Percentiles rank a stretch among this genome's conserved stretches.
phyloP scores from a whole-genome alignment of 2,888 invertebrate species.

The Apomyelois bistriatella region DNA sequence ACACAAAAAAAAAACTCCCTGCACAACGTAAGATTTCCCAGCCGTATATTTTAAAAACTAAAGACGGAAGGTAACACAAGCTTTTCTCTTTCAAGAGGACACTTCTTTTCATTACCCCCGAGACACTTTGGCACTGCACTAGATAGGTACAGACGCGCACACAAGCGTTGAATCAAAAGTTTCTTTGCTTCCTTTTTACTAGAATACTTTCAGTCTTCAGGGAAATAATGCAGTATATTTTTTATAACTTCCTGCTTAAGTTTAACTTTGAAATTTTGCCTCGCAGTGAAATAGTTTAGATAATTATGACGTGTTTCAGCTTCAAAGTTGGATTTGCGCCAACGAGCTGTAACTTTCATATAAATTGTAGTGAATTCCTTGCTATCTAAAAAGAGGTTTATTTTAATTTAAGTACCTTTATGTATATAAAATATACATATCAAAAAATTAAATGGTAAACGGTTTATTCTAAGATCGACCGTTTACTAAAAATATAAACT shows the following conservation, averaged over 20 bases:
- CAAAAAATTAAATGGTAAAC: too few relatives aligned
- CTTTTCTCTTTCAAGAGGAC: conserved; percentile 41
- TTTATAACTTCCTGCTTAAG: conserved; percentile 4
- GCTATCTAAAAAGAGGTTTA: background rate
- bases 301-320: background rate
- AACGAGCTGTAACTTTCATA: background rate
- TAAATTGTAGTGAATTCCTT: background rate
- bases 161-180: conserved; percentile 38
- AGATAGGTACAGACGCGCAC: conserved; percentile 41
- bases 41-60: conserved; percentile 42
- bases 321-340: conserved; percentile 1
- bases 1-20: background rate
- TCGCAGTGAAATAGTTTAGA: background rate
- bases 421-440: too few relatives aligned
- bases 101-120: conserved; percentile 55
- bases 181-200: conserved; percentile 20
- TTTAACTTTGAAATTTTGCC: background rate
- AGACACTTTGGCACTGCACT: conserved; percentile 39
- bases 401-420: background rate
- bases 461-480: too few relatives aligned
- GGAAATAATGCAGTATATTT: conserved; percentile 8
- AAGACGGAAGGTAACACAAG: conserved; percentile 42
- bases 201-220: conserved; percentile 7
- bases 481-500: too few relatives aligned
- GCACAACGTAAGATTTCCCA: conserved; percentile 34